Conservation (phyloP, 2,113 vertebrate species). For the Chloropsis hardwickii region DNA sequence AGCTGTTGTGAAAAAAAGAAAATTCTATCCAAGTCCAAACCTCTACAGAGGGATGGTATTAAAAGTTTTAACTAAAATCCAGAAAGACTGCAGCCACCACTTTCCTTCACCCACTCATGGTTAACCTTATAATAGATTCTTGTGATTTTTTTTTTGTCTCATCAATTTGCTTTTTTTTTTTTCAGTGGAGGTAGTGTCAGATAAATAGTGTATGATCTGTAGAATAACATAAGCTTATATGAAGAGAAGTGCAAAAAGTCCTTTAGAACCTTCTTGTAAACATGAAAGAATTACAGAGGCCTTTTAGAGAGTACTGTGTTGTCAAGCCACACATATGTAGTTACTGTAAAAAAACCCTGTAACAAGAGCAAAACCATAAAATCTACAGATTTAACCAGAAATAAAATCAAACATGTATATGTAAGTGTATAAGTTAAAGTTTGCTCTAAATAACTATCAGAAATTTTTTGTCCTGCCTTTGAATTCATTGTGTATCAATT, state of each 20-base stretch:
- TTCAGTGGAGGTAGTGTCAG: not conserved
- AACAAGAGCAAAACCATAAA: not conserved
- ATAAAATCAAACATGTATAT: not conserved
- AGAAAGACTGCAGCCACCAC: not conserved
- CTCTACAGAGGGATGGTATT: not conserved
- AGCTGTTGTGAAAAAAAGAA: not conserved
- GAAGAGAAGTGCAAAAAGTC: not conserved
- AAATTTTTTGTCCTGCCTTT: not conserved
- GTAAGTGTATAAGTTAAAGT: not conserved
- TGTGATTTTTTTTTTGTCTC: not conserved
- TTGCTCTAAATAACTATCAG: not conserved
- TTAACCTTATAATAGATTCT: not conserved
- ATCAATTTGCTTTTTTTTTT: not conserved
- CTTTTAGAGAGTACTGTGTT: not conserved
- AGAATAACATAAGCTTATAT: not conserved
- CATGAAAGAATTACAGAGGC: not conserved
- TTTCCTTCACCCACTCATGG: not conserved
- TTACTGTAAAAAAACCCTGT: not conserved
- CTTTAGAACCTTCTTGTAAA: not conserved
- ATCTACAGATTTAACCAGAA: not conserved
- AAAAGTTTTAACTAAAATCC: not conserved
- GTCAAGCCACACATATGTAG: not conserved
- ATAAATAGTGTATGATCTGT: not conserved
- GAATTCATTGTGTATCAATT: not conserved
- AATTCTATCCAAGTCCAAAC: not conserved